Evolutionary conservation across 1,140 invertebrate species (phyloP).

Genomic region (Drosophila pachea): DNA sequence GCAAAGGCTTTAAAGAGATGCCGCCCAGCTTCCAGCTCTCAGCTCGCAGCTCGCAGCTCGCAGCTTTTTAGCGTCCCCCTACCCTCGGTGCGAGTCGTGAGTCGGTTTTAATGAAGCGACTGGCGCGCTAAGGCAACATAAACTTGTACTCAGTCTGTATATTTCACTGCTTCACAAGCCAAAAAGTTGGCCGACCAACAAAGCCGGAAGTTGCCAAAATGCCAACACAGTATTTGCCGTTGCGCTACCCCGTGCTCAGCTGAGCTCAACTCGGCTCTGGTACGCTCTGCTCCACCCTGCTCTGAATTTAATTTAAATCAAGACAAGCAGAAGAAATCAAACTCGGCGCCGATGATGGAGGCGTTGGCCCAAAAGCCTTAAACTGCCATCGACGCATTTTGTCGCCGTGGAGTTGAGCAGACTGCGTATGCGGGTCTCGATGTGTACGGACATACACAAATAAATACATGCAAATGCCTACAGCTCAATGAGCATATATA

Average conservation of each 20-base stretch:
- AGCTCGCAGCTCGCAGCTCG: not conserved
- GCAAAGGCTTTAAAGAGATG: slow-evolving; percentile 59
- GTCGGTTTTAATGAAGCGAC: slow-evolving; percentile 66
- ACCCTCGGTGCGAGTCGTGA: slow-evolving; percentile 13
- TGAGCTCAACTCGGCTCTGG: too few relatives aligned
- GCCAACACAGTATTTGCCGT: slow-evolving; percentile 25
- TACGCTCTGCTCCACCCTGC: not conserved
- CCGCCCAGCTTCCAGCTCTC: not conserved
- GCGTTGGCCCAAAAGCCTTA: slow-evolving; percentile 20
- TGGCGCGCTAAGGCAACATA: slow-evolving; percentile 48
- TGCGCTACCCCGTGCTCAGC: not conserved
- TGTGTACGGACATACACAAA: too few relatives aligned
- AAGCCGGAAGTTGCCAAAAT: slow-evolving; percentile 42
- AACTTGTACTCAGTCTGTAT: slow-evolving; percentile 13
- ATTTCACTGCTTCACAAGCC: slow-evolving; percentile 16
- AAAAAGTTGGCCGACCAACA: slow-evolving; percentile 37
- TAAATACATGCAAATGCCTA: too few relatives aligned
- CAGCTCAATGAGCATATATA: too few relatives aligned
- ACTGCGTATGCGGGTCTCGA: too few relatives aligned
- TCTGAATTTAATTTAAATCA: slow-evolving; percentile 54
- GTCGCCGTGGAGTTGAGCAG: not conserved
- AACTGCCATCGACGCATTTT: slow-evolving; percentile 29
- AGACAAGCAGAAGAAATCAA: slow-evolving; percentile 35
- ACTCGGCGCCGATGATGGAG: slow-evolving; percentile 4
- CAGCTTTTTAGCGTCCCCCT: not conserved